A percentile compares a stretch with the other conserved stretches of the same genome.
Evolutionary conservation across 2,113 vertebrate species (phyloP).

Genomic region (Erinaceus europaeus): DNA sequence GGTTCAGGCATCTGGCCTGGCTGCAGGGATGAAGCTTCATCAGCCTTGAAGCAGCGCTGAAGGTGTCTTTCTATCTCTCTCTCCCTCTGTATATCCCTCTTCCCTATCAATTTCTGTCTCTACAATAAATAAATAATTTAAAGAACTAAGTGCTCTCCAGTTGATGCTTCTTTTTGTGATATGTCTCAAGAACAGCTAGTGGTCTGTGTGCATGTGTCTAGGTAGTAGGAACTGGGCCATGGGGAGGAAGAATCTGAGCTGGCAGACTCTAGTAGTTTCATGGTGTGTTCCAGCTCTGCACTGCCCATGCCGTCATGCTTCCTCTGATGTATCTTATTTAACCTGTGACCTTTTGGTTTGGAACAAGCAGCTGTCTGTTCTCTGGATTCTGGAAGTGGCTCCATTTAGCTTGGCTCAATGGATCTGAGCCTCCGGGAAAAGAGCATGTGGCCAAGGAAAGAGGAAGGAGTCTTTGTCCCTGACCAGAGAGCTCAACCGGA

Average conservation of each 20-base stretch:
- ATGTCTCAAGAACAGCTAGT: background rate
- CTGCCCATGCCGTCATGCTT: background rate
- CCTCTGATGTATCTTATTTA: too few species aligned
- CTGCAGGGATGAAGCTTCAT: too few species aligned
- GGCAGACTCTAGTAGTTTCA: background rate
- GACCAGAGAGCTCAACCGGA: background rate
- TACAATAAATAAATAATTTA: too few species aligned
- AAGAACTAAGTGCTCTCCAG: too few species aligned
- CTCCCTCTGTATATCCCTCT: too few species aligned
- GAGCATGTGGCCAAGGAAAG: background rate
- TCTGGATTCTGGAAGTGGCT: background rate
- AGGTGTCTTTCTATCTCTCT: too few species aligned
- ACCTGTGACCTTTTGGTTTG: rapidly evolving
- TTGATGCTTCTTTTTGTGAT: background rate
- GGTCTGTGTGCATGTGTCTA: rapidly evolving
- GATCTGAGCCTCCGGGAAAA: too few species aligned
- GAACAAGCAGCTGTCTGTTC: rapidly evolving
- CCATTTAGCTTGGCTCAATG: background rate
- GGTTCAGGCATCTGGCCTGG: too few species aligned
- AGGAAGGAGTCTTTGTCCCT: rapidly evolving
- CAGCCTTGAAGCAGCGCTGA: too few species aligned
- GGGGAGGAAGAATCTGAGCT: background rate
- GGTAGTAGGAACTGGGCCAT: background rate
- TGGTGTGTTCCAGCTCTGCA: background rate
- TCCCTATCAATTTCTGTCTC: too few species aligned